phyloP scores from a whole-genome alignment of 2,113 vertebrate species.

The Callaeas wilsoni region DNA sequence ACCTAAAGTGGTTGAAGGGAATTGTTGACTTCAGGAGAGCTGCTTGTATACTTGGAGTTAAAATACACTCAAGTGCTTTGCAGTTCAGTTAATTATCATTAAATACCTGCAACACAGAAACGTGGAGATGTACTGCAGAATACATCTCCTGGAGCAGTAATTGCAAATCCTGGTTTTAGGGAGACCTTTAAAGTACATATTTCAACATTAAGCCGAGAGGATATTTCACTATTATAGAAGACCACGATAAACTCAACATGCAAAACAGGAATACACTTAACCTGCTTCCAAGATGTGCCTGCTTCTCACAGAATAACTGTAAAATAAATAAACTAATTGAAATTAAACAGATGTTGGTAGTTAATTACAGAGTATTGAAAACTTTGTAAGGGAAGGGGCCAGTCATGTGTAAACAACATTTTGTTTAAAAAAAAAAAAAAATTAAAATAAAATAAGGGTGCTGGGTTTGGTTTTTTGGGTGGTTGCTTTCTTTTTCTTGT shows the following conservation, averaged over 20 bases:
- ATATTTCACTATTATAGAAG: neutral
- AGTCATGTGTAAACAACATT: neutral
- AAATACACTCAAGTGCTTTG: neutral
- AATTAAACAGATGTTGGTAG: neutral
- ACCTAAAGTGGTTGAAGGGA: neutral
- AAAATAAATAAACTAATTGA: neutral
- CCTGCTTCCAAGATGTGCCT: neutral
- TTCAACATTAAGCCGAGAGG: neutral
- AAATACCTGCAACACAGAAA: neutral
- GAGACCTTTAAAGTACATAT: neutral
- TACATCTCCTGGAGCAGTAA: neutral
- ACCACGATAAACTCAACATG: accelerated
- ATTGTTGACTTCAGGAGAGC: neutral
- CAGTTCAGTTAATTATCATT: neutral
- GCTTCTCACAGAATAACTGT: neutral
- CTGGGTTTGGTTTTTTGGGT: neutral
- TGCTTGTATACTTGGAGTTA: neutral
- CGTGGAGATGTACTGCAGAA: neutral
- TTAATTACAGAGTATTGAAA: neutral
- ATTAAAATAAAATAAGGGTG: neutral
- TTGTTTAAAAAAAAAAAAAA: neutral
- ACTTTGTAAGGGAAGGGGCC: neutral
- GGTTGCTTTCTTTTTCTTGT: neutral
- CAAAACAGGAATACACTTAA: neutral
- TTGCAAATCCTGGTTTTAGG: neutral